A percentile compares a stretch with the other conserved stretches of the same genome.
Evolutionary conservation across 2,797 vertebrate genomes (phyloP).

Genomic region (Propithecus deckenii): DNA sequence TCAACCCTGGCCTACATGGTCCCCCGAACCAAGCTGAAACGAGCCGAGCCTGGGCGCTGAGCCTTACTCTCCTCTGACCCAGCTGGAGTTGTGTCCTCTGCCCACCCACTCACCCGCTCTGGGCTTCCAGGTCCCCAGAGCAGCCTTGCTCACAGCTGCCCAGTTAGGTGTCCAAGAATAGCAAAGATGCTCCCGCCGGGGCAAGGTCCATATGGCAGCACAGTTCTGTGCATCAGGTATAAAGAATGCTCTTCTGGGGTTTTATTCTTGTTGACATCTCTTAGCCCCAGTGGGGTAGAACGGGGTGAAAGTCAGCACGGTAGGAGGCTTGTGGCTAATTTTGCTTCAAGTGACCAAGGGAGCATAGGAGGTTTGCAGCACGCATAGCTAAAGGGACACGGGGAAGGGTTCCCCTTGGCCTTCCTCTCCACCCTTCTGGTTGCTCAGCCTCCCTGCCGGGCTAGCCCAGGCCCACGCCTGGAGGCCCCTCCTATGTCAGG

Average conservation of each 20-base stretch:
- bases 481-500: accelerated
- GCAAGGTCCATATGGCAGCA: background rate
- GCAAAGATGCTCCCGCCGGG: too few species aligned
- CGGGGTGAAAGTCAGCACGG: accelerated
- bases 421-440: background rate
- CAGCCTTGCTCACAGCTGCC: background rate
- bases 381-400: background rate
- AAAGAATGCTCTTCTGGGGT: too few species aligned
- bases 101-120: accelerated
- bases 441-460: background rate
- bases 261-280: background rate
- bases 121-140: background rate
- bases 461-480: background rate
- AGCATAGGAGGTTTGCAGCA: background rate
- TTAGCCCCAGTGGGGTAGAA: too few species aligned
- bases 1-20: background rate
- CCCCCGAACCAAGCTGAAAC: background rate
- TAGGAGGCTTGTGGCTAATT: background rate
- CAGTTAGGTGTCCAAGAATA: background rate
- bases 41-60: background rate
- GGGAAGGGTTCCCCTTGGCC: accelerated
- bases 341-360: background rate
- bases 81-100: accelerated
- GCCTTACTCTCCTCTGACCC: background rate
- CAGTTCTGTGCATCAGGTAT: background rate